phyloP scores from a whole-genome alignment of 1,140 invertebrate species.

The Rhopalosiphum maidis region DNA sequence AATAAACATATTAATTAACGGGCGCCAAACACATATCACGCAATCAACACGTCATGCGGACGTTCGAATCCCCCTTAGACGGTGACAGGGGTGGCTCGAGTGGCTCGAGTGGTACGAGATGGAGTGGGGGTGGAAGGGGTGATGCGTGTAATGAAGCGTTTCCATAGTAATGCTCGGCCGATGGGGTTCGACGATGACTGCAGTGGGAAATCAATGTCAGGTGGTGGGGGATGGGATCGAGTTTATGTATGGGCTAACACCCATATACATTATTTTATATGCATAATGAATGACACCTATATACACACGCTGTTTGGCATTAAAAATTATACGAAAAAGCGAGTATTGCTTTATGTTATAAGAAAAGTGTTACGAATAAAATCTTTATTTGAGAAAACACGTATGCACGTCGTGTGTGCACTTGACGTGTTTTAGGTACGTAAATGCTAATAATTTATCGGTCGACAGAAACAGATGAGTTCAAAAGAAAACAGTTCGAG shows the following conservation, averaged over 20 bases:
- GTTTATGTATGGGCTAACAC: not conserved
- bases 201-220: not conserved
- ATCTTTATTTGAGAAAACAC: not conserved
- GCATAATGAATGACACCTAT: no score
- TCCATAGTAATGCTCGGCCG: slow-evolving; percentile 25
- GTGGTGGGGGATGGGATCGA: not conserved
- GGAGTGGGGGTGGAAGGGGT: not conserved
- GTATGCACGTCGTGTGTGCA: not conserved
- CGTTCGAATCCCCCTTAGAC: not conserved
- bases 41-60: not conserved
- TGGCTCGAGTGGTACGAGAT: not conserved
- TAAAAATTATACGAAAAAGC: no score
- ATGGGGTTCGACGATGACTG: not conserved
- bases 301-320: no score
- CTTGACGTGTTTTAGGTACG: not conserved
- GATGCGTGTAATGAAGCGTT: not conserved
- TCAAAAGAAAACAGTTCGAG: not conserved
- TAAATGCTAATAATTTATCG: not conserved
- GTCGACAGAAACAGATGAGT: not conserved
- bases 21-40: not conserved
- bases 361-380: not conserved
- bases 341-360: not conserved
- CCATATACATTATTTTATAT: no score
- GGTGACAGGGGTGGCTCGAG: not conserved
- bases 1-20: slow-evolving; percentile 10